A percentile compares a stretch with the other conserved stretches of the same genome.
These are phyloP conservation scores for Pelodiscus sinensis DNA, from an alignment of 2,113 vertebrate species.

Conservation along the genomic window DNA sequence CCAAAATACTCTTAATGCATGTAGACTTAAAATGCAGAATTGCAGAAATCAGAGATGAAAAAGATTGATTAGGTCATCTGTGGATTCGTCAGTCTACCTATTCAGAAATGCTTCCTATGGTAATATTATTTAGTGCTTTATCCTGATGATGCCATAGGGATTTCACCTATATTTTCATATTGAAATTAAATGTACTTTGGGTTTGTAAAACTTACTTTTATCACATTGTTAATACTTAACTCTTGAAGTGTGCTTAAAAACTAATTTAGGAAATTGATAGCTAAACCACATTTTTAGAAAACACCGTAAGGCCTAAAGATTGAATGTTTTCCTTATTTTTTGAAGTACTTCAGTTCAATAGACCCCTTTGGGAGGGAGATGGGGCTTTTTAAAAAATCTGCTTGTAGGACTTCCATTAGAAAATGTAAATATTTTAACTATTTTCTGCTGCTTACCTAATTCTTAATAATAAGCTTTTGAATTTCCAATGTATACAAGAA, in stretches of 20 bases:
- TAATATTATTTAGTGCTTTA: background rate
- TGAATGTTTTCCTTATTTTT: slow-evolving; percentile 5
- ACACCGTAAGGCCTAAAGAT: background rate
- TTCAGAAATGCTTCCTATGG: slow-evolving; percentile 26
- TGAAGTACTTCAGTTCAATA: background rate
- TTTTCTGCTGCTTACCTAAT: background rate
- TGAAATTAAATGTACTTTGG: background rate
- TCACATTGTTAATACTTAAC: background rate
- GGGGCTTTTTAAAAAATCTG: background rate
- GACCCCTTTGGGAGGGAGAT: background rate
- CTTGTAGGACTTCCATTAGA: background rate
- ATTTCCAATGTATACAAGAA: background rate
- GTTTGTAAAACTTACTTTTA: background rate
- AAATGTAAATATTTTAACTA: background rate
- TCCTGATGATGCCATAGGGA: background rate
- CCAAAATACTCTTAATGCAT: accelerated
- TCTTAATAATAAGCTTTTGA: background rate
- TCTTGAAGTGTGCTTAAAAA: background rate
- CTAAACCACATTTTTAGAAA: background rate
- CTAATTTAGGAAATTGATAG: background rate
- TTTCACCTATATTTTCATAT: background rate
- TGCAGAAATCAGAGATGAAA: background rate
- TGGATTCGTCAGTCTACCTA: background rate
- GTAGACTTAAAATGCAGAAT: background rate
- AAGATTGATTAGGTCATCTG: background rate